Conservation (phyloP, 2,888 invertebrate species). For the Fragum fragum region DNA sequence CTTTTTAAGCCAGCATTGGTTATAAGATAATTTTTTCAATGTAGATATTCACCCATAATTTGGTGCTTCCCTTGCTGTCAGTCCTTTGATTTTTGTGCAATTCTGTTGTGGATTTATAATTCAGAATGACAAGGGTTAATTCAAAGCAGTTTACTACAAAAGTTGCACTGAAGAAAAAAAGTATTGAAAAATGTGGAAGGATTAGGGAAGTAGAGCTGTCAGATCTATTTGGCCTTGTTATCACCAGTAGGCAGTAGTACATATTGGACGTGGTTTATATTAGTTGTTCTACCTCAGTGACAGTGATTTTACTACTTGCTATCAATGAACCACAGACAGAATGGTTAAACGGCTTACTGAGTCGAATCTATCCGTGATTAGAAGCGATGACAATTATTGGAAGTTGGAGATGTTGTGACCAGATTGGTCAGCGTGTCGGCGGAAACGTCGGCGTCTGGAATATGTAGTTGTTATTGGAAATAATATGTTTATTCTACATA, state of each 20-base stretch:
- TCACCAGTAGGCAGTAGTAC: conserved; percentile 20
- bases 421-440: not conserved
- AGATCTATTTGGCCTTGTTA: conserved; percentile 27
- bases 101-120: no score
- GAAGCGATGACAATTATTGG: conserved; percentile 11
- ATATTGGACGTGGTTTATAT: conserved; percentile 25
- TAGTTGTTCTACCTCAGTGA: conserved; percentile 27
- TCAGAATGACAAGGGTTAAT: no score
- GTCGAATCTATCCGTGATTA: conserved; percentile 18
- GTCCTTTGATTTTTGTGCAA: no score
- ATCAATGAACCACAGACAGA: conserved; percentile 16
- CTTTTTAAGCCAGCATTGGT: no score
- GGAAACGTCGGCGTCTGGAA: not conserved
- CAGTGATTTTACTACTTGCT: conserved; percentile 18
- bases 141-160: no score
- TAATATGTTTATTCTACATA: conserved; percentile 5
- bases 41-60: no score
- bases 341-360: conserved; percentile 7
- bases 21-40: no score
- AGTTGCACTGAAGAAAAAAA: no score
- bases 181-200: no score
- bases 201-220: not conserved
- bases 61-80: no score
- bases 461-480: conserved; percentile 10
- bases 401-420: conserved; percentile 6